Evolutionary conservation across 2,797 vertebrate genomes (phyloP).

Genomic region (Mormyrus hasselquistii): DNA sequence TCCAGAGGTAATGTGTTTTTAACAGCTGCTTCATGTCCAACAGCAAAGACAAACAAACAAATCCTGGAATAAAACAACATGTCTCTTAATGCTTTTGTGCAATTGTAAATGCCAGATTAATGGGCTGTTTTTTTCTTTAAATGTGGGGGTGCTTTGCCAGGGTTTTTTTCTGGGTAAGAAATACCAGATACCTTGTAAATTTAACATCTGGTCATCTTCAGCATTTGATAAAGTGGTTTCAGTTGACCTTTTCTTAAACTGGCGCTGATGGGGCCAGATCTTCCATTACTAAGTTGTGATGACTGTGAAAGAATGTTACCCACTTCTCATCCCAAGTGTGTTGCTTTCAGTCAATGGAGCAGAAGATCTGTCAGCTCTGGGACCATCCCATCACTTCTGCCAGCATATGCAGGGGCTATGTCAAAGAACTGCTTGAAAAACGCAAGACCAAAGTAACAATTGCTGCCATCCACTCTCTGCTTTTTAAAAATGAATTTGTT

Average conservation of each 20-base stretch:
- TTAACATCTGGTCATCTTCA: neutral
- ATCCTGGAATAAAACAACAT: neutral
- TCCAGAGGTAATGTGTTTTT: conserved; percentile 67
- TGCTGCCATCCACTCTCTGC: conserved; percentile 1
- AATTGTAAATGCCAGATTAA: neutral
- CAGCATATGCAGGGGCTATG: conserved; percentile 46
- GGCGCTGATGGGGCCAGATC: neutral
- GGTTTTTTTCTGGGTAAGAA: neutral
- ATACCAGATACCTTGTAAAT: neutral
- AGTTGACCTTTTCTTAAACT: neutral
- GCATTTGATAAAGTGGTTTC: neutral
- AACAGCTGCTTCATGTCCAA: neutral
- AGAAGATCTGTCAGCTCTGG: conserved; percentile 62
- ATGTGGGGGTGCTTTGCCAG: neutral
- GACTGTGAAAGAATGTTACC: neutral
- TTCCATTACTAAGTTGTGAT: neutral
- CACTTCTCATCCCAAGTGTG: neutral
- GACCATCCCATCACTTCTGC: conserved; percentile 52
- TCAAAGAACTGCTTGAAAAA: conserved; percentile 54
- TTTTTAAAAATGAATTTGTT: conserved; percentile 7
- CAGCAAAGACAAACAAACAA: neutral
- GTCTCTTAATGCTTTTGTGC: neutral
- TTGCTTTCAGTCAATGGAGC: conserved; percentile 47
- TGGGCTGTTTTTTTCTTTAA: neutral
- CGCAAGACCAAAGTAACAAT: conserved; percentile 50